phyloP scores from a whole-genome alignment of 2,113 vertebrate genomes.

The Callithrix jacchus region DNA sequence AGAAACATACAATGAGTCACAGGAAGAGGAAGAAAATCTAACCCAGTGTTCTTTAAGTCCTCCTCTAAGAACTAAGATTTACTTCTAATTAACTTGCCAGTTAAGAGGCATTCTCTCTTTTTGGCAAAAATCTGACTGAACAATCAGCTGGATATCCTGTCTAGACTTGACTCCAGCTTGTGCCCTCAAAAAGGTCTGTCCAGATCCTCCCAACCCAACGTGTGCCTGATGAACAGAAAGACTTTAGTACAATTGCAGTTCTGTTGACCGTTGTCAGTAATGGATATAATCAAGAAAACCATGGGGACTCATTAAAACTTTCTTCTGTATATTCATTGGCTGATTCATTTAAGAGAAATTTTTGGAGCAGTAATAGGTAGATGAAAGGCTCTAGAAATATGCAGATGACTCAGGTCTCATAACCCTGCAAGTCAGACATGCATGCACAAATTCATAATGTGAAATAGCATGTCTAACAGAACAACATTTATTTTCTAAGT shows the following conservation, averaged over 20 bases:
- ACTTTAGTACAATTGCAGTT: not conserved
- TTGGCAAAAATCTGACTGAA: conserved; percentile 16
- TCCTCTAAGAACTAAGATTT: not conserved
- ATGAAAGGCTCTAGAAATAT: not conserved
- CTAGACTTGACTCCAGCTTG: conserved; percentile 49
- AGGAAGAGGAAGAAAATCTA: conserved; percentile 26
- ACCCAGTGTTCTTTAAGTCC: not conserved
- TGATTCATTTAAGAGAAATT: not conserved
- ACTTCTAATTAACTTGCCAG: conserved; percentile 45
- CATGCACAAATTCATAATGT: not conserved
- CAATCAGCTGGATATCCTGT: conserved; percentile 44
- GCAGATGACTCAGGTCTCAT: not conserved
- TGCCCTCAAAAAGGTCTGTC: not conserved
- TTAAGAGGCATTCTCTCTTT: conserved; percentile 25
- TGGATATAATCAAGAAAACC: not conserved
- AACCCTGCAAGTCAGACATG: not conserved
- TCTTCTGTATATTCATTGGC: not conserved
- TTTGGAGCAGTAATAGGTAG: not conserved
- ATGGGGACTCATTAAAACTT: not conserved
- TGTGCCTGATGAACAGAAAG: not conserved
- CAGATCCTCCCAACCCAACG: not conserved
- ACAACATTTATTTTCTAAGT: not conserved
- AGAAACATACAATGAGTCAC: not conserved
- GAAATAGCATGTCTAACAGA: not conserved
- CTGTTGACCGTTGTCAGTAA: not conserved